A percentile compares a stretch with the other conserved stretches of the same genome.
Evolutionary conservation across 2,888 invertebrate species (phyloP).

Genomic region (Drosophila meridionalis): DNA sequence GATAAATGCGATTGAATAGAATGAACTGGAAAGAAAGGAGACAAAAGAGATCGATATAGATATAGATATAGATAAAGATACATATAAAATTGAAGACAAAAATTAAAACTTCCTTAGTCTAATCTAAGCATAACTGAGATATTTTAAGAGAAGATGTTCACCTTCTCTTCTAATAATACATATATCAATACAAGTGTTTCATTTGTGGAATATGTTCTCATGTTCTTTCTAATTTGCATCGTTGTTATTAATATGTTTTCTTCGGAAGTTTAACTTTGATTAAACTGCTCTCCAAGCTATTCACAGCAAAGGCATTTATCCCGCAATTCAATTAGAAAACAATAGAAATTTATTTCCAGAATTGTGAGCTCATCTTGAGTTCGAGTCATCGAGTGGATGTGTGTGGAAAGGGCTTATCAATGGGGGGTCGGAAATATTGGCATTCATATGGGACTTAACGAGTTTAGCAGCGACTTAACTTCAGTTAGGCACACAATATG

Average conservation of each 20-base stretch:
- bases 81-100: neutral
- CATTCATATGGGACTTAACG: neutral
- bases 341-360: neutral
- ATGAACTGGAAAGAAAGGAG: neutral
- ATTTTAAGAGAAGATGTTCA: neutral
- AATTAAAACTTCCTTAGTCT: neutral
- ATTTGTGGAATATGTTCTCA: neutral
- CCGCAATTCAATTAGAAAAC: neutral
- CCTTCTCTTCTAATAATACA: neutral
- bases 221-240: neutral
- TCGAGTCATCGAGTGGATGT: slow-evolving; percentile 1
- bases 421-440: neutral
- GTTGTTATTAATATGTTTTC: neutral
- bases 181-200: neutral
- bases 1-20: neutral
- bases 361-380: slow-evolving; percentile 2
- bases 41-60: neutral
- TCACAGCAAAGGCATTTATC: neutral
- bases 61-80: neutral
- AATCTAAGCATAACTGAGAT: neutral
- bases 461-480: neutral
- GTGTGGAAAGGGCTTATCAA: neutral
- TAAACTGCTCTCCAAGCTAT: neutral
- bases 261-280: neutral
- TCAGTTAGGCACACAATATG: slow-evolving; percentile 5